Evolutionary conservation across 1,140 invertebrate species (phyloP).

Genomic region (Meloidogyne exigua): DNA sequence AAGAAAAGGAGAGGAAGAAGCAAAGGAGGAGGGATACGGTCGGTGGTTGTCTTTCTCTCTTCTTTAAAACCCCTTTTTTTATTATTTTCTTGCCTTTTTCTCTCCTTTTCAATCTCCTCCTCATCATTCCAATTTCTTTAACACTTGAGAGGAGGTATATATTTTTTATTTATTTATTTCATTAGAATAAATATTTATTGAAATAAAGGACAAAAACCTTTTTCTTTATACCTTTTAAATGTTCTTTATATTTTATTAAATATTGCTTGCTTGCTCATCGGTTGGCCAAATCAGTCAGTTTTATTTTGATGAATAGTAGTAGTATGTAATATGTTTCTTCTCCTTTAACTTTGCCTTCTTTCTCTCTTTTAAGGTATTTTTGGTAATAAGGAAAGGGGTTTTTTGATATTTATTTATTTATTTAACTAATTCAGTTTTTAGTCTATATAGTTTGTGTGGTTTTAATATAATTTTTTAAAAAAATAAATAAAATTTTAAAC

Average conservation of each 20-base stretch:
- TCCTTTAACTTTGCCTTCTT: neutral
- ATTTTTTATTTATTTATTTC: neutral
- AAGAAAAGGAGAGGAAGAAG: neutral
- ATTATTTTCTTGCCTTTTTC: neutral
- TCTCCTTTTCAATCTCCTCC: neutral
- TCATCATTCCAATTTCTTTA: neutral
- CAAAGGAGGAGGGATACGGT: neutral
- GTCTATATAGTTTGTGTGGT: no score
- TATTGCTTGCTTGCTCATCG: neutral
- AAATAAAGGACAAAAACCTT: neutral
- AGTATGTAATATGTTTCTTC: neutral
- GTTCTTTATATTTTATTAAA: neutral
- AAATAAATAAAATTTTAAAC: no score
- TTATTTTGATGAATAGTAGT: no score
- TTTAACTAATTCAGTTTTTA: no score
- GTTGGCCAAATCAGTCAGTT: neutral
- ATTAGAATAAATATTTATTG: neutral
- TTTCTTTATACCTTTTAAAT: conserved; percentile 1
- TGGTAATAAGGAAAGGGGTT: neutral
- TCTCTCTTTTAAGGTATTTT: neutral
- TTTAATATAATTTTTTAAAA: no score
- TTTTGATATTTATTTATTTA: no score
- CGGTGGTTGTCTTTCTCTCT: neutral
- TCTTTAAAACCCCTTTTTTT: neutral
- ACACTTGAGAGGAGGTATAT: neutral